Conservation (phyloP, 2,888 invertebrate genomes). For the Notodonta ziczac region DNA sequence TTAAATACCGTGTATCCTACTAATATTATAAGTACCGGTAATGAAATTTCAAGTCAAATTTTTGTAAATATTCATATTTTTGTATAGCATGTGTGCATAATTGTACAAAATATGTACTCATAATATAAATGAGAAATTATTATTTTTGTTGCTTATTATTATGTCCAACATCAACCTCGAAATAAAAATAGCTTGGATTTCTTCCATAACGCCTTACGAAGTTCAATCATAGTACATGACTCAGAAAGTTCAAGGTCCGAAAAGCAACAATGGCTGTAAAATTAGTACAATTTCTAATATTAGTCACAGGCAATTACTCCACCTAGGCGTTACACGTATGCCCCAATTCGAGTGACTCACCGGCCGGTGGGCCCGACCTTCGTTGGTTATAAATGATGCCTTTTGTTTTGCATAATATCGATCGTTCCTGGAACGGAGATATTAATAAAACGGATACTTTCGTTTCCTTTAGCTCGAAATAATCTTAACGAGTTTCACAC, state of each 20-base stretch:
- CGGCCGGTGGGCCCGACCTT: conserved; percentile 63
- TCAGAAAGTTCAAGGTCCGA: conserved; percentile 46
- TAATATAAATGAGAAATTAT: too few species aligned
- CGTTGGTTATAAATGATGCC: conserved; percentile 62
- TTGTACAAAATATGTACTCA: too few species aligned
- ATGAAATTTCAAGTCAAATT: too few species aligned
- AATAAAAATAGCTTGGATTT: neutral
- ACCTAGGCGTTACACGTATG: conserved; percentile 41
- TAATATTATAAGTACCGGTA: too few species aligned
- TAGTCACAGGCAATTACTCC: conserved; percentile 58
- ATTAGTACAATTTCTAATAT: conserved; percentile 57
- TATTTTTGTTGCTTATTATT: too few species aligned
- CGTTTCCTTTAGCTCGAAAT: conserved; percentile 13
- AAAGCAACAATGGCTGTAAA: conserved; percentile 42
- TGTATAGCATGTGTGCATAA: too few species aligned
- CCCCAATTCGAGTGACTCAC: conserved; percentile 68
- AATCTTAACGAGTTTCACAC: neutral
- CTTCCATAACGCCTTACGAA: neutral
- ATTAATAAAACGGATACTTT: conserved; percentile 44
- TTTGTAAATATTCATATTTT: too few species aligned
- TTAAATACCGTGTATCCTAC: too few species aligned
- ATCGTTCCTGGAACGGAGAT: conserved; percentile 55
- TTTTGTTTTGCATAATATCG: conserved; percentile 73
- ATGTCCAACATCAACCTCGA: neutral
- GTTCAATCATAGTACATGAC: conserved; percentile 19